Evolutionary conservation across 2,888 invertebrate genomes (phyloP), one percentile per base, ranked within the genome.

Genomic region (Lepidochrysops patricia): DNA sequence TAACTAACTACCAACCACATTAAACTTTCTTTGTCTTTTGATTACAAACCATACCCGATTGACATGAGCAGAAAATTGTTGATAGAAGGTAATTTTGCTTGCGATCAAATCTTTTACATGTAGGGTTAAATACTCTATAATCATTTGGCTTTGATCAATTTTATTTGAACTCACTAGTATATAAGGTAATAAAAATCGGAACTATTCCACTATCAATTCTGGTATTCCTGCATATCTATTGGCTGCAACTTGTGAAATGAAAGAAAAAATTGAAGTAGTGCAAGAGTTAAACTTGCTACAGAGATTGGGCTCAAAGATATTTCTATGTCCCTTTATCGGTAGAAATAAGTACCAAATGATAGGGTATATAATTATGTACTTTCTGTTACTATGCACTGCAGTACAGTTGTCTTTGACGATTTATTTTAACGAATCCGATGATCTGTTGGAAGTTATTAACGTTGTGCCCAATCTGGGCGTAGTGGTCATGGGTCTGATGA

Each of bases 381-480:
- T 68, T 5, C 63, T 82, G 12, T 61, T 82, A 0, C 32, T 72
- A 5, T 67, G 77, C 4, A 80, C 82, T 2, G 71, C 73, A 0
- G 35, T 64, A 1, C 86, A 86, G 61, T 69, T 85, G 4, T 64
- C 73, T 1, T 49, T 76, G 0, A 74, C 80, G 4, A 66, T 85
- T 7, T 72, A 71, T n/a, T 62, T 74, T 6, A 72, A 71, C 4
- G 74, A 72, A 4, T 70, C 77, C 4, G 66, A 68, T n/a, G 72
- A 80, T 68, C 79, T 75, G 72, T 71, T 84, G 4, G 79, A 81
- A 57, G 69, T 86, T 1, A 74, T 82, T 2, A 81, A 84, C 52
- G 73, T 84, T 0, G 80, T 79, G 4, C 85, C 87, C 0, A 85
- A 86, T 61, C 70, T 84, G 0, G 86, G 84, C 12, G 83, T 77